Percentiles rank a stretch among this genome's conserved stretches.
These are phyloP conservation scores for Miniopterus natalensis DNA, from an alignment of 2,113 vertebrate species.

Conservation along the genomic window DNA sequence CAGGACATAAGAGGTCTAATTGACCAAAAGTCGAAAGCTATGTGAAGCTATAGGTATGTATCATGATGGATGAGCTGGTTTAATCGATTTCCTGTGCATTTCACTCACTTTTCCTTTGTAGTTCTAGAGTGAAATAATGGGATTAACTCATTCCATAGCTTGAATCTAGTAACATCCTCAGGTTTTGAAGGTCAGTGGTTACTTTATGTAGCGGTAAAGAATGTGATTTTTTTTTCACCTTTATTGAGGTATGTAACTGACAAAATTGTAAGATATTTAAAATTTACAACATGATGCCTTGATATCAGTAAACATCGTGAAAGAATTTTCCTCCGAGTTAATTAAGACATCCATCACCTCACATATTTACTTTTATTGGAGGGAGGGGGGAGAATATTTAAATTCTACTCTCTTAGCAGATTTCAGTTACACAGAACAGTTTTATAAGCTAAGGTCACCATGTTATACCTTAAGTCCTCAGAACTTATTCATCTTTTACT, in stretches of 20 bases:
- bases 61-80: not conserved
- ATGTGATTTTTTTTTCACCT: not conserved
- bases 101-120: not conserved
- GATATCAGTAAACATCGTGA: not conserved
- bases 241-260: not conserved
- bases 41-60: not conserved
- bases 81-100: not conserved
- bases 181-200: not conserved
- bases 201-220: not conserved
- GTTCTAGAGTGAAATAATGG: not conserved
- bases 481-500: not conserved
- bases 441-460: not conserved
- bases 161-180: not conserved
- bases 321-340: not conserved
- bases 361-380: not conserved
- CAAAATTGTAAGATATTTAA: not conserved
- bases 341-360: not conserved
- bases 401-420: not conserved
- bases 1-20: not conserved
- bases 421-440: not conserved
- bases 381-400: not conserved
- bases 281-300: not conserved
- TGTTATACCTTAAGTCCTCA: not conserved
- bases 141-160: not conserved
- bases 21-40: not conserved